Base-by-base conservation (phyloP, 2,888 invertebrate species). In the Didymodactylos carnosus region DNA sequence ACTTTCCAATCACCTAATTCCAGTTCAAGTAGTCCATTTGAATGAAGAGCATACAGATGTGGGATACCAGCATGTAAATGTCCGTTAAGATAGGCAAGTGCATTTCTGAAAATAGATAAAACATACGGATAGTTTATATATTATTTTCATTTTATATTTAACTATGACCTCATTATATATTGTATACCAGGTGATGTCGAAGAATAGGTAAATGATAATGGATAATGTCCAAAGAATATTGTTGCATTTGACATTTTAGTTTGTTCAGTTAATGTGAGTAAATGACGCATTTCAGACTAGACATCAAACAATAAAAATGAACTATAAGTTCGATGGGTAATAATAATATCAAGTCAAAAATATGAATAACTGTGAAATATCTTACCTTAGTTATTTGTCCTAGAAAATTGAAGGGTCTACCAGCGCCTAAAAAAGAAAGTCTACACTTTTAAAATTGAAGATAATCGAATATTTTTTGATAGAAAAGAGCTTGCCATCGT, bases 1-100 rank as follows among this genome's bases (percentile, higher is more conserved):
- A 91, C 90, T 83, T 91, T 93, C 92, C 93, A 94, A 84, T 94
- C 94, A 13, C 89, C 91, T 73, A 93, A 84, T 84, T 94, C 94
- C 75, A 93, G 85, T 84, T 94, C 94, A 75, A 93, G 84, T 80
- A 87, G 90, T 7, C 92, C 92, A 76, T 87, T 87, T 78, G 88
- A 88, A 80, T 93, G 93, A 78, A 89, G 85, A 1, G 91, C 89
- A 80, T 92, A 92, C 2, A 91, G 88, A 10, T 89, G 79, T 8
- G 90, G 91, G 53, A 88, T 90, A 80, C 92, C 86, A 3, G 89
- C 89, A 83, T 94, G 94, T 78, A 92, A 87, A 84, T 94, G 94
- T 0, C 94, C 94, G 83, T 92, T 92, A 29, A 93, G 84, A 84
- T 92, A 93, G 0, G 87, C 91, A 79, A 89, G 86, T 71, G 89